A percentile compares a stretch with the other conserved stretches of the same genome.
These are phyloP conservation scores for Idaea dimidiata DNA, from an alignment of 2,888 invertebrate species.

Conservation along the genomic window DNA sequence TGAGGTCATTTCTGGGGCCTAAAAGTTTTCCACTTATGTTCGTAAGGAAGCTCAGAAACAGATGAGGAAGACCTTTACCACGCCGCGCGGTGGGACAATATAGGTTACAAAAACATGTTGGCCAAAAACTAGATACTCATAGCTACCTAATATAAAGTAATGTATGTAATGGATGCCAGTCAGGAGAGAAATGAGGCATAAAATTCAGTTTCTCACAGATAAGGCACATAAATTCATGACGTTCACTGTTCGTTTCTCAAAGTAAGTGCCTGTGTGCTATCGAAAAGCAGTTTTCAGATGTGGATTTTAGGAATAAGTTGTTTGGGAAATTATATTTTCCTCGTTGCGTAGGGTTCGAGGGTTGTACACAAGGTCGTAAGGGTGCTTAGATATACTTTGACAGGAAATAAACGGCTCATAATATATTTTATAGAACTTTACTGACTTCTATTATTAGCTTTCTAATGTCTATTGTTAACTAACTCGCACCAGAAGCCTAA, in stretches of 20 bases:
- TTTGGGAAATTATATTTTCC: constrained; percentile 3
- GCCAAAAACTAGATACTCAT: background rate
- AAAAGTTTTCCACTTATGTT: no score
- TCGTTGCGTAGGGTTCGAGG: background rate
- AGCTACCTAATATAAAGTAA: background rate
- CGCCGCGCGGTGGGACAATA: no score
- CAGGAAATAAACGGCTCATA: background rate
- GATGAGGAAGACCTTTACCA: no score
- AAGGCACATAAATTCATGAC: constrained; percentile 4
- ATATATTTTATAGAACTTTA: background rate
- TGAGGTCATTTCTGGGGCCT: no score
- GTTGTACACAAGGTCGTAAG: background rate
- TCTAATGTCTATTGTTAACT: background rate
- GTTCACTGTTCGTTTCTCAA: constrained; percentile 6
- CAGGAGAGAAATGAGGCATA: constrained; percentile 7
- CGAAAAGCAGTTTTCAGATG: background rate
- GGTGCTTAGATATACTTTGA: background rate
- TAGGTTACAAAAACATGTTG: background rate
- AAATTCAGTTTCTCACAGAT: constrained; percentile 9
- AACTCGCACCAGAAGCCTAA: background rate
- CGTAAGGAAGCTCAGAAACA: no score
- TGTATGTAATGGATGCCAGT: constrained; percentile 1
- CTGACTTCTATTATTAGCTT: background rate
- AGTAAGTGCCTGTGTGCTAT: constrained; percentile 1
- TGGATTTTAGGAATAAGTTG: background rate